phyloP scores from a whole-genome alignment of 92 coral and sea anemone genomes.

The Umimayanthus kanabou region DNA sequence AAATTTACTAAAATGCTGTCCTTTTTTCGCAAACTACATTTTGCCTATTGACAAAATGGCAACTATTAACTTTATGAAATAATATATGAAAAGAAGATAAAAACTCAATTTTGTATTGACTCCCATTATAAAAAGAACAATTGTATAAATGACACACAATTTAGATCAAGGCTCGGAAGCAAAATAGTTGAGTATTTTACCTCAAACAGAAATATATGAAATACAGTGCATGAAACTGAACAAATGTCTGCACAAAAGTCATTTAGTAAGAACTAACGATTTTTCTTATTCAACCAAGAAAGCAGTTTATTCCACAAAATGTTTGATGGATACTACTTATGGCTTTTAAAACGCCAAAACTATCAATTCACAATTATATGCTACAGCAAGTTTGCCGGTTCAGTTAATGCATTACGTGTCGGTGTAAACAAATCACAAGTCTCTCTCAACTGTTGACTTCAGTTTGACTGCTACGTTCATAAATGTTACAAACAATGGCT shows the following conservation, averaged over 20 bases:
- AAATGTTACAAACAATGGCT: neutral
- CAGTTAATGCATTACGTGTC: constrained; percentile 28
- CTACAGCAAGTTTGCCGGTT: constrained; percentile 28
- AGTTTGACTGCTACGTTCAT: neutral
- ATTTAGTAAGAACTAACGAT: neutral
- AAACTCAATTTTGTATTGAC: neutral
- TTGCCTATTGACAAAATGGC: too few relatives aligned
- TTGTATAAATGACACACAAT: neutral
- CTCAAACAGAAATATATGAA: neutral
- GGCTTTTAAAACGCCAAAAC: constrained; percentile 29
- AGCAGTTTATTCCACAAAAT: neutral
- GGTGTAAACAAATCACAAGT: constrained; percentile 21
- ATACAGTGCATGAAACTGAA: neutral
- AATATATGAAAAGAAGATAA: neutral
- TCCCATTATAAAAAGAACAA: neutral
- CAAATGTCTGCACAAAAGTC: neutral
- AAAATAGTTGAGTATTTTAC: neutral
- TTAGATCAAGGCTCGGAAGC: neutral
- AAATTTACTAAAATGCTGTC: too few relatives aligned
- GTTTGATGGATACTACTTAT: neutral
- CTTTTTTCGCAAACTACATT: too few relatives aligned
- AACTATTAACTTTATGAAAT: neutral
- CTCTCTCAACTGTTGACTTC: neutral
- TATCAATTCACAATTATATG: constrained; percentile 24
- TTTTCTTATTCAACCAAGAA: neutral